These are phyloP conservation scores for Sciurus vulgaris DNA, from an alignment of 2,797 vertebrate species.

Conservation along the genomic window DNA sequence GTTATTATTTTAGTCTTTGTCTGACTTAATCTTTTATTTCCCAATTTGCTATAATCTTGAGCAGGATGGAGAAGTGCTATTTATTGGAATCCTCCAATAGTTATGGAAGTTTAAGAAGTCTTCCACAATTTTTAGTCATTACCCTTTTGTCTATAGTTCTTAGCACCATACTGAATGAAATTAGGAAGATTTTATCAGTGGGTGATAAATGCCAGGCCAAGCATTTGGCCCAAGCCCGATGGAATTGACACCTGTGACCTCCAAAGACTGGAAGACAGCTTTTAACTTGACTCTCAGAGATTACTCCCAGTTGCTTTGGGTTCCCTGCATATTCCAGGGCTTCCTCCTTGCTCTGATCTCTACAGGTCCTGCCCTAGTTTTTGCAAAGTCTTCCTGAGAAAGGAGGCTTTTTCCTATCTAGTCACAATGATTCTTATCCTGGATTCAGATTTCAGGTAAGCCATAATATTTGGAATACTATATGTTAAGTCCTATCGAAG, in stretches of 20 bases:
- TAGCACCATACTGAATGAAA: conserved; percentile 23
- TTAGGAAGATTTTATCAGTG: background rate
- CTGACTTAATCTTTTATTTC: conserved; percentile 52
- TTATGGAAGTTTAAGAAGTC: conserved; percentile 44
- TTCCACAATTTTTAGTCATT: background rate
- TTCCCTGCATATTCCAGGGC: conserved; percentile 28
- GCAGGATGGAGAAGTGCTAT: background rate
- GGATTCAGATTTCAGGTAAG: background rate
- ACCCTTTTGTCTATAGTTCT: conserved; percentile 35
- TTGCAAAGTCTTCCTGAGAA: conserved; percentile 32
- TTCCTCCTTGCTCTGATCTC: background rate
- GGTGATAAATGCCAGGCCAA: conserved; percentile 24
- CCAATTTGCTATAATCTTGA: conserved; percentile 36
- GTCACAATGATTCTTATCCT: conserved; percentile 12
- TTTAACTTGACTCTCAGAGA: conserved; percentile 2
- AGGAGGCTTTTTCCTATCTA: background rate
- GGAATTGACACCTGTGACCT: conserved; percentile 25
- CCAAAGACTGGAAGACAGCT: background rate
- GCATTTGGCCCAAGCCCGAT: background rate
- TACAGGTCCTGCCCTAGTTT: background rate
- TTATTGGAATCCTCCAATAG: background rate
- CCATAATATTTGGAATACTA: conserved; percentile 55
- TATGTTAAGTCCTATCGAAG: conserved; percentile 28
- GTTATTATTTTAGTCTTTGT: background rate
- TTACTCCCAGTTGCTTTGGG: background rate